Base-by-base conservation (phyloP, 1,140 invertebrate species). In the Yoshiicerus persimilis region DNA sequence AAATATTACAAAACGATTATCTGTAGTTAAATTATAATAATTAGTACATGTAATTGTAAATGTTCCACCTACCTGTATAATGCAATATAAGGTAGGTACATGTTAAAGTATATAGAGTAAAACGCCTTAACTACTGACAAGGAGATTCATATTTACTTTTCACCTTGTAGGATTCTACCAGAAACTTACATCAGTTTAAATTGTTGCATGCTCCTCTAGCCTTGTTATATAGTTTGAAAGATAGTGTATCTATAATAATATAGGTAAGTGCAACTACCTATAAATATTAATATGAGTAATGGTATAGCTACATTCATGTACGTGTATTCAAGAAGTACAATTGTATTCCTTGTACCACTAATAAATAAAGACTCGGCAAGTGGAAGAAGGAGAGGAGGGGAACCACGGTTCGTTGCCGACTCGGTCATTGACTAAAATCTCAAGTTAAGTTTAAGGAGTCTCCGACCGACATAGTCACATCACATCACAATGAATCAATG, bases 381-480 rank as follows among this genome's bases (percentile, higher is more conserved):
- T 80, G 75, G 36, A 80, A 80, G 75, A 87, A 75, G 86, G 75
- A 80, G 86, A 87, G 86, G 66, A 87, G 66, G 86, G 87, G 87
- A 87, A 87, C 39, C 87, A 87, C 80, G 87, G 75, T 87, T 87
- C 77, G 87, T 84, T 87, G 87, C 77, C 87, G 75, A 84, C 80
- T 87, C 87, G 87, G 87, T 87, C 87, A 87, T 87, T 87, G 87
- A 87, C 87, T 87, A 87, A 87, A 84, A 83, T 80, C 75, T 56
- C 25, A 62, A 80, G 75, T 38, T 38, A 75, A 75, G 23, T 75
- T 75, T 75, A 80, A 80, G 70, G 75, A 80, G 75, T 80, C 75
- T 80, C 75, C 75, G 75, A 80, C 75, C 75, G 75, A 80, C 75
- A 80, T 38, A 80, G 75, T 36, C 34, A 38, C 75, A 80, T 75